Base-by-base conservation (phyloP, 2,888 invertebrate species). In the Eumerus sabulonum region DNA sequence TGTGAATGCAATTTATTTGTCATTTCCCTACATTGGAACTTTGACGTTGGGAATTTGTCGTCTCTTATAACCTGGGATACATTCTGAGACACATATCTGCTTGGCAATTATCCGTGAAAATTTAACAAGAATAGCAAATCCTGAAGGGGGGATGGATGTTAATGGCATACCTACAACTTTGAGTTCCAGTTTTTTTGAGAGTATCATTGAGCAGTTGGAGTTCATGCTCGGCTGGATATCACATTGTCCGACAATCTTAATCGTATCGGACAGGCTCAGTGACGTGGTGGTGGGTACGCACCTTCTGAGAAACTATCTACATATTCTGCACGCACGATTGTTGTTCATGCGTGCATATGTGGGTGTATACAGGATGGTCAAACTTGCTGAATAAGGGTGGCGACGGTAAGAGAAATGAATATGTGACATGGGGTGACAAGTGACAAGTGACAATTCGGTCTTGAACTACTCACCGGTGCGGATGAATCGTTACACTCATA, bases 51-150 rank as follows among this genome's bases (percentile, higher is more conserved):
- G n/a, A n/a, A n/a, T n/a, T n/a, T n/a, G n/a, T n/a, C n/a, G n/a
- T n/a, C n/a, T n/a, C n/a, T n/a, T n/a, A n/a, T n/a, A n/a, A n/a
- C n/a, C n/a, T n/a, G n/a, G n/a, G n/a, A n/a, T n/a, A 18, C 57
- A n/a, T 27, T 4, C 7, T 18, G 57, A 38, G 1, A 56, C 38
- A 62, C 54, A 67, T 73, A 68, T 68, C 53, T 73, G 62, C 50
- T 77, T 62, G 72, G 57, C 73, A 73, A 73, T 73, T 77, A 73
- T 63, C 67, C 73, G 77, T 77, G 67, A 73, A 77, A 77, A 73
- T 73, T 67, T 77, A 77, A 77, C 73, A 77, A 77, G 77, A 77
- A 44, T 11, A 59, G 16, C 59, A 50, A 66, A 71, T 54, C 50
- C 48, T 44, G 44, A 35, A 14, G 56, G 38, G 47, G 14, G 38